phyloP scores from a whole-genome alignment of 2,888 invertebrate genomes.

The Argyresthia albistria region DNA sequence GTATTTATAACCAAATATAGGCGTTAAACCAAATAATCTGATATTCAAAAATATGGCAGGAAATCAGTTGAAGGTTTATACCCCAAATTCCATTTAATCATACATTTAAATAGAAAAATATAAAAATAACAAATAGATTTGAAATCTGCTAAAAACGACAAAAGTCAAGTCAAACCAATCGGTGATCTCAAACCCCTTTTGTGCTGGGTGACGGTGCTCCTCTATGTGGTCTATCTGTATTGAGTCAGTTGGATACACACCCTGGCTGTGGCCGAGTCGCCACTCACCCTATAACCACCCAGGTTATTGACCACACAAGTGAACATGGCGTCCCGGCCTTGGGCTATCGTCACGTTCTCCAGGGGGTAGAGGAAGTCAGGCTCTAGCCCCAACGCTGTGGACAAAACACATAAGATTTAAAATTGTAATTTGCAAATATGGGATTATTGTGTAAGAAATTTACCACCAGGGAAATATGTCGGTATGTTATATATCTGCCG shows the following conservation, averaged over 20 bases:
- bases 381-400: slow-evolving; percentile 80
- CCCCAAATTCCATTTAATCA: too few species aligned
- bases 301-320: slow-evolving; percentile 90
- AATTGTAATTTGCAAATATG: too few species aligned
- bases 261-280: slow-evolving; percentile 87
- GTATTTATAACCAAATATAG: too few species aligned
- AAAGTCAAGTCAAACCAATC: slow-evolving; percentile 2
- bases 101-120: too few species aligned
- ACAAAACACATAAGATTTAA: slow-evolving; percentile 14
- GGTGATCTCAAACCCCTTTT: slow-evolving; percentile 41
- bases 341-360: slow-evolving; percentile 88
- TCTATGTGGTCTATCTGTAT: slow-evolving; percentile 56
- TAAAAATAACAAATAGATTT: neutral
- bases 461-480: too few species aligned
- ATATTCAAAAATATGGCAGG: too few species aligned
- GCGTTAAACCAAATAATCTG: too few species aligned
- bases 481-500: too few species aligned
- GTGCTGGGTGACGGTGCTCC: slow-evolving; percentile 60
- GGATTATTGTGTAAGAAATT: too few species aligned
- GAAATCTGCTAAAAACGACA: neutral
- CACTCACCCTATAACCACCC: slow-evolving; percentile 92
- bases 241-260: slow-evolving; percentile 80
- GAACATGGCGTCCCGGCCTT: slow-evolving; percentile 87
- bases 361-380: slow-evolving; percentile 85
- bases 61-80: too few species aligned